phyloP scores from a whole-genome alignment of 1,140 invertebrate species.

The Thaumetopoea pityocampa region DNA sequence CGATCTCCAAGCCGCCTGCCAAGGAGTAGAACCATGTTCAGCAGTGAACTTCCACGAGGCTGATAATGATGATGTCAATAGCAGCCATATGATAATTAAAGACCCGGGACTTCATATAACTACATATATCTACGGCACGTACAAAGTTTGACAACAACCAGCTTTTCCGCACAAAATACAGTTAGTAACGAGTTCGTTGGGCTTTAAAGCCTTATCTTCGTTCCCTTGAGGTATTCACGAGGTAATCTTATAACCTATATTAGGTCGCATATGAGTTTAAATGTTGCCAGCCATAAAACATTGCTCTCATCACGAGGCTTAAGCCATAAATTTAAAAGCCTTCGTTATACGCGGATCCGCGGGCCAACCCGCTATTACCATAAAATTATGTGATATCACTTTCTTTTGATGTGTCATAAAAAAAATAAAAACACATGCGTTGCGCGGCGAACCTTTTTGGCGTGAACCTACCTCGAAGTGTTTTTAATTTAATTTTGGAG shows the following conservation, averaged over 20 bases:
- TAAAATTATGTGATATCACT: slow-evolving; percentile 66
- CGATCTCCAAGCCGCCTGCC: too few species aligned
- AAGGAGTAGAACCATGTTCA: too few species aligned
- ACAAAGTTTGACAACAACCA: too few species aligned
- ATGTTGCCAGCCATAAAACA: slow-evolving; percentile 58
- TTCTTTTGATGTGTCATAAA: slow-evolving; percentile 69
- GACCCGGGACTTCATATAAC: too few species aligned
- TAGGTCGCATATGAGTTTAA: slow-evolving; percentile 45
- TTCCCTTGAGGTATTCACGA: slow-evolving; percentile 11
- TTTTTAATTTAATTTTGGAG: slow-evolving; percentile 27
- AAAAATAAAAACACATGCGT: slow-evolving; percentile 58
- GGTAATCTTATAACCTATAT: slow-evolving; percentile 24
- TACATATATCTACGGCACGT: slow-evolving; percentile 2
- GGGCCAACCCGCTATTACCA: slow-evolving; percentile 59
- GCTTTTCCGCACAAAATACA: too few species aligned
- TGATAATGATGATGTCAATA: too few species aligned
- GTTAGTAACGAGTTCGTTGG: too few species aligned
- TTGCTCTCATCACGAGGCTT: slow-evolving; percentile 46
- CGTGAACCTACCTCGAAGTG: slow-evolving; percentile 7
- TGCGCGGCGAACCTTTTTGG: slow-evolving; percentile 19
- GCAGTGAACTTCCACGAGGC: too few species aligned
- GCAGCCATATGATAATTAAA: too few species aligned
- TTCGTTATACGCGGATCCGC: slow-evolving; percentile 49
- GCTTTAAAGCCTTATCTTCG: slow-evolving; percentile 8
- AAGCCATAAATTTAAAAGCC: slow-evolving; percentile 68